These are phyloP conservation scores for Contarinia nasturtii DNA, from an alignment of 1,140 invertebrate genomes.

Conservation along the genomic window DNA sequence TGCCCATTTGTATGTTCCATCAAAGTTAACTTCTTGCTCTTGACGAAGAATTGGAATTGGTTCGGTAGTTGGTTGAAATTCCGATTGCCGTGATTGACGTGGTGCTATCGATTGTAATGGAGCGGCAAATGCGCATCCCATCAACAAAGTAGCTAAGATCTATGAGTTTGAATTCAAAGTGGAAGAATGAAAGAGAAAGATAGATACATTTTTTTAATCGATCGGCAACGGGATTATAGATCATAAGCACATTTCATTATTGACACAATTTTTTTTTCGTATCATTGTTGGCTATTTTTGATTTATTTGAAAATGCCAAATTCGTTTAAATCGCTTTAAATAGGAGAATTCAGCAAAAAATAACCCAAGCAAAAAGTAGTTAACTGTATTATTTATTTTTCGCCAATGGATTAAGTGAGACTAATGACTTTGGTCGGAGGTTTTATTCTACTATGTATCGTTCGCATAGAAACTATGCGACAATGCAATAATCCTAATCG, in stretches of 20 bases:
- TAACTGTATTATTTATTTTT: too few species aligned
- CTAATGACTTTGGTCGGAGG: too few species aligned
- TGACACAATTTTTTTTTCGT: too few species aligned
- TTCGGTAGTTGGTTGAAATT: constrained; percentile 23
- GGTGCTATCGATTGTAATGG: constrained; percentile 16
- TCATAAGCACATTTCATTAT: neutral
- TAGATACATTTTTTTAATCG: neutral
- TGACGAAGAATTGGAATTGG: constrained; percentile 37
- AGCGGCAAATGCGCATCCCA: constrained; percentile 25
- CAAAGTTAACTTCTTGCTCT: constrained; percentile 38
- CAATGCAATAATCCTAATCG: too few species aligned
- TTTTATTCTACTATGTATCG: too few species aligned
- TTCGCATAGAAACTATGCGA: too few species aligned
- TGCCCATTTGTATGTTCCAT: constrained; percentile 42
- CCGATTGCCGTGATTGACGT: constrained; percentile 5
- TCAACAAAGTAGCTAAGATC: constrained; percentile 9
- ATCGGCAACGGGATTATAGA: neutral
- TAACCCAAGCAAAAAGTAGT: too few species aligned
- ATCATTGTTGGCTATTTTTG: too few species aligned
- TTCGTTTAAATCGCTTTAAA: too few species aligned
- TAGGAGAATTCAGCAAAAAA: too few species aligned
- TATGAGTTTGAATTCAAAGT: neutral
- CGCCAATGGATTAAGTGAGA: too few species aligned
- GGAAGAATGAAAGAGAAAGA: neutral
- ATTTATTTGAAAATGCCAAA: too few species aligned